Base-by-base conservation (phyloP, 2,113 vertebrate species). In the Cichladusa arquata region DNA sequence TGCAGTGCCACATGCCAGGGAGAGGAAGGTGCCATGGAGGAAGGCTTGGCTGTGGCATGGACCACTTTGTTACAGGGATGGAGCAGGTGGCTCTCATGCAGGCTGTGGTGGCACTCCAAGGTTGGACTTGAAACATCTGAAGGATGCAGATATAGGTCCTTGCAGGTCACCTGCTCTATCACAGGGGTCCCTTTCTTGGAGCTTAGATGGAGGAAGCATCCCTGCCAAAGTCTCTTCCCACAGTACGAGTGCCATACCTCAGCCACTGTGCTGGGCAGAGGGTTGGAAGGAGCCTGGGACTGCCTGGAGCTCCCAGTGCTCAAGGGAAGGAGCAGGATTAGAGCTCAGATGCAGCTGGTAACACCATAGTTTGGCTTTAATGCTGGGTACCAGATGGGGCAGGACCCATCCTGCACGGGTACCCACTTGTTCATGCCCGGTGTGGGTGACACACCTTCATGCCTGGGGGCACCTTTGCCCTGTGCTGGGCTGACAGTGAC, bases 401-500 rank as follows among this genome's bases (percentile, higher is more conserved):
- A 36, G 62, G n/a, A 28, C 44, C 44, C 25, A 4, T 17, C 66
- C 57, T 24, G 5, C 11, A 8, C 0, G 4, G 23, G 16, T 50
- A 57, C 50, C 25, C 17, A 2, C 62, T 34, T 28, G 58, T 8
- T 29, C 8, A 8, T 51, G 62, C 18, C 23, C 14, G 2, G 40
- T 5, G 0, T 10, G 20, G 45, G 47, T 33, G 34, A 4, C 42
- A 34, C 1, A 1, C 24, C 24, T 28, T 19, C 3, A 2, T 22
- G n/a, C 3, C 3, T 2, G 10, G 57, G n/a, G 29, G 2, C 29
- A 6, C 5, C 40, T 29, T 22, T 45, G 24, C 11, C 57, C 53
- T 1, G 2, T 4, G 2, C 31, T 5, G 5, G 28, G 62, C 60
- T 96, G 57, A 85, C 1, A 23, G 44, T 54, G 1, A 0, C 0